Base-by-base conservation (phyloP, 2,888 invertebrate genomes). In the Tricholauxania praeusta region DNA sequence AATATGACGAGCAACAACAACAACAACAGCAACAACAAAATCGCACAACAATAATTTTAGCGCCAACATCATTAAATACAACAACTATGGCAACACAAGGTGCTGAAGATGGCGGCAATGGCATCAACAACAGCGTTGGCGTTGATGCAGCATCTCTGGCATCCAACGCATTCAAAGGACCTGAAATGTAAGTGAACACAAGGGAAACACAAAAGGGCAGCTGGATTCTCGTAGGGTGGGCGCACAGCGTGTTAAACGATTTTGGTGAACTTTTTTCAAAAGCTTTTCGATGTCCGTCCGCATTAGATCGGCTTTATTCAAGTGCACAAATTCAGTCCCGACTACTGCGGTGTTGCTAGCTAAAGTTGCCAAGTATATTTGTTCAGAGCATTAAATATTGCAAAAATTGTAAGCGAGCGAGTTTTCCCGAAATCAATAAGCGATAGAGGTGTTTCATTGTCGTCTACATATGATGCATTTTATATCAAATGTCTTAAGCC, bases 41-140 rank as follows among this genome's bases (percentile, higher is more conserved):
- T 77, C 80, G 80, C 78, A 80, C 84, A 80, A 84, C 84, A 81
- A 84, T 83, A 81, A 82, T 82, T 81, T 79, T 83, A 82, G 82
- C 81, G 78, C 83, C 86, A 80, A 80, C 85, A 80, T 82, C 82
- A 84, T 84, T 85, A 82, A 84, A 82, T 82, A 71, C 80, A 82
- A 78, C 78, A 78, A 59, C 64, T 15, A 49, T 49, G 49, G 63
- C 72, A 72, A 62, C 67, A 71, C 55, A 47, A 19, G 51, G 74
- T 71, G 32, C 22, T 71, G 19, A 49, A 47, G 28, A n/a, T 53
- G 52, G 15, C 28, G 39, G 32, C 76, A 76, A 73, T 74, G 73
- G 72, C 68, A 74, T 65, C 28, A 72, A 66, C 14, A 71, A 52
- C 68, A 72, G 55, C 51, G 62, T 22, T 12, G 73, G 71, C 3